These are phyloP conservation scores for Ctenosaura bakeri DNA, from an alignment of 2,797 vertebrate species.

Conservation along the genomic window DNA sequence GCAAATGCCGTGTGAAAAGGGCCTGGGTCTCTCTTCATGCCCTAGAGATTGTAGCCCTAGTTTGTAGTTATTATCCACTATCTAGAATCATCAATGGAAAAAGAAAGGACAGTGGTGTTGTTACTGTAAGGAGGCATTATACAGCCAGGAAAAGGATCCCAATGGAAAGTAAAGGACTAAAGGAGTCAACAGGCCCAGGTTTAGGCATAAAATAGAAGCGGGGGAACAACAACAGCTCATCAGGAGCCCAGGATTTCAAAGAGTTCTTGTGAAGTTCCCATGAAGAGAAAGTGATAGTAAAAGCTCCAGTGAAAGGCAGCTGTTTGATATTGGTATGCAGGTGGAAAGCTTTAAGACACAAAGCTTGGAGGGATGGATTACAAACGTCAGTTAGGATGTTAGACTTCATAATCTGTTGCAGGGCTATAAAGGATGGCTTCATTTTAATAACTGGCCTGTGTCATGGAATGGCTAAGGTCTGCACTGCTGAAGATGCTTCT, in stretches of 20 bases:
- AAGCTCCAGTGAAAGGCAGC: background rate
- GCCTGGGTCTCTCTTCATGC: background rate
- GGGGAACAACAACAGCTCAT: background rate
- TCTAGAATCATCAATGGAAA: background rate
- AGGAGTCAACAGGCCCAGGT: background rate
- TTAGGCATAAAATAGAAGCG: background rate
- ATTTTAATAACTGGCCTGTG: background rate
- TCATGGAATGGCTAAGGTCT: conserved; percentile 29
- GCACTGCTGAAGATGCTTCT: conserved; percentile 39
- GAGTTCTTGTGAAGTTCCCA: background rate
- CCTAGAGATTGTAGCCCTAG: background rate
- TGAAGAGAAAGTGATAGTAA: background rate
- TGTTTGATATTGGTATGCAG: background rate
- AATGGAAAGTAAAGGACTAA: background rate
- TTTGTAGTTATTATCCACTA: background rate
- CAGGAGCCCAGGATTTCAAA: background rate
- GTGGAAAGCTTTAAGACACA: too few species aligned
- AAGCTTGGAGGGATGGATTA: background rate
- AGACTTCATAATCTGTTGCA: background rate
- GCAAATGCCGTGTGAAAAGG: too few species aligned
- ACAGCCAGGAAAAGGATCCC: background rate
- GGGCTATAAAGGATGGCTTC: background rate
- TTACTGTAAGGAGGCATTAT: background rate
- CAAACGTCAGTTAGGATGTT: background rate
- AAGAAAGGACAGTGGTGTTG: background rate